These are phyloP conservation scores for Madoqua kirkii DNA, from an alignment of 2,113 vertebrate species.

Conservation along the genomic window DNA sequence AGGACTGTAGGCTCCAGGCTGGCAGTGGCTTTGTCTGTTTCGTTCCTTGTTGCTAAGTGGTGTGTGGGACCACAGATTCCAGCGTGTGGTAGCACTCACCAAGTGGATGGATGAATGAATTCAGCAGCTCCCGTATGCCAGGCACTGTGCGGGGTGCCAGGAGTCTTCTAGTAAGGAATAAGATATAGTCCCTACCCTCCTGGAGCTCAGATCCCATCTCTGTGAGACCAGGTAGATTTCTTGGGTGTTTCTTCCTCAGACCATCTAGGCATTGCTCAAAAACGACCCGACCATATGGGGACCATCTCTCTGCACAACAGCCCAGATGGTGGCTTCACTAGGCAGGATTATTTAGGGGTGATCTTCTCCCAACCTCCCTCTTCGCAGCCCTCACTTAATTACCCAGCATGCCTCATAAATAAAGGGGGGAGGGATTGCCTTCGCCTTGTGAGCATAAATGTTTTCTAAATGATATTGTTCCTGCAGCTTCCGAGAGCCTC, in stretches of 20 bases:
- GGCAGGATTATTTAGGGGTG: conserved; percentile 59
- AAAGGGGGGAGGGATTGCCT: conserved; percentile 21
- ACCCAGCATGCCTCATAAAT: conserved; percentile 62
- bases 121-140: not conserved
- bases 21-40: not conserved
- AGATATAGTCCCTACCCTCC: not conserved
- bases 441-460: conserved; percentile 45
- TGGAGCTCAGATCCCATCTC: not conserved
- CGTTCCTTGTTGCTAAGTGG: not conserved
- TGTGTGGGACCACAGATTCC: not conserved
- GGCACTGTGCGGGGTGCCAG: not conserved
- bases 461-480: conserved; percentile 63
- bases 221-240: not conserved
- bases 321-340: conserved; percentile 51
- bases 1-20: not conserved
- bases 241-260: not conserved
- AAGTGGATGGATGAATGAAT: not conserved
- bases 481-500: conserved; percentile 50
- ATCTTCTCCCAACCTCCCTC: conserved; percentile 46
- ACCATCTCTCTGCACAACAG: not conserved
- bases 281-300: not conserved
- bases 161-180: not conserved
- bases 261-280: not conserved
- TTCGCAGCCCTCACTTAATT: conserved; percentile 61
- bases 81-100: too few relatives aligned